These are phyloP conservation scores for Pardosa pseudoannulata DNA, from an alignment of 2,888 invertebrate species.

Conservation along the genomic window DNA sequence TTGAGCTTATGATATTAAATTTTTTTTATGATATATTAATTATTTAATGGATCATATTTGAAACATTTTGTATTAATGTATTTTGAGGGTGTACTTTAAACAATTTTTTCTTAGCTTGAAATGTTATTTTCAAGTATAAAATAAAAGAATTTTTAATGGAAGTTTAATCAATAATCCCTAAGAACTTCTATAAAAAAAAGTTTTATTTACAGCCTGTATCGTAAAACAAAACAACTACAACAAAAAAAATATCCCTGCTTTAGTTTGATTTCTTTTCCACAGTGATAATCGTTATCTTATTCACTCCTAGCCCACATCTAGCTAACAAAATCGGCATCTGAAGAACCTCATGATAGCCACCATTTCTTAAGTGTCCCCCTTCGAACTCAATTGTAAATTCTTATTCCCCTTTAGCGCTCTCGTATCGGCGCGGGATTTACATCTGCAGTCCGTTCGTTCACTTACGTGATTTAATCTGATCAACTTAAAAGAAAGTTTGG, in stretches of 20 bases:
- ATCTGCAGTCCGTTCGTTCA: constrained; percentile 39
- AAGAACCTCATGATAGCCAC: constrained; percentile 7
- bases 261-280: background rate
- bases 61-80: no score
- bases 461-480: constrained; percentile 66
- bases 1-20: no score
- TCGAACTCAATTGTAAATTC: constrained; percentile 28
- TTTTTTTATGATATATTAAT: no score
- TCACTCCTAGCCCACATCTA: constrained; percentile 2
- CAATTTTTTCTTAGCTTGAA: no score
- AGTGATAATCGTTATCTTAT: constrained; percentile 6
- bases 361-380: constrained; percentile 4
- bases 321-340: constrained; percentile 2
- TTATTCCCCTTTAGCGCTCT: background rate
- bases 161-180: background rate
- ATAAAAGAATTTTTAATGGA: no score
- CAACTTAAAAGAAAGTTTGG: constrained; percentile 31
- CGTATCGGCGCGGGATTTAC: constrained; percentile 39
- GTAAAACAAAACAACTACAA: no score
- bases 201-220: background rate
- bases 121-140: no score
- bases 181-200: background rate
- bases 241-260: background rate
- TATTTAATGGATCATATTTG: no score
- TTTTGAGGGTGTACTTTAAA: no score